Conservation (phyloP, 2,113 vertebrate species). For the Hippolais icterina region DNA sequence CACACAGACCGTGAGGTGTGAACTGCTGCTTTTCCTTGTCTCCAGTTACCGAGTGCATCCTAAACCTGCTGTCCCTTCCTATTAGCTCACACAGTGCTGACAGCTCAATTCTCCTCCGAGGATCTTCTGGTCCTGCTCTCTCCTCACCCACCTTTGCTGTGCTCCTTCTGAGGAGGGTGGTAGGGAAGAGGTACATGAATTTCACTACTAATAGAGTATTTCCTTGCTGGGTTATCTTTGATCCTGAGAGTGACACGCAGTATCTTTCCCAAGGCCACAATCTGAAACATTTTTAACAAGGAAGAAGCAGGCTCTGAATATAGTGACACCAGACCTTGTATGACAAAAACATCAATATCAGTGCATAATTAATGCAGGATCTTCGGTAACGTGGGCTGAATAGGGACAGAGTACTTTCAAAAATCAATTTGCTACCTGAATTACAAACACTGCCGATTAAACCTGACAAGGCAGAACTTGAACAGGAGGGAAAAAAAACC, state of each 20-base stretch:
- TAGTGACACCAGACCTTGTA: constrained; percentile 75
- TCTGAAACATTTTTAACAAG: constrained; percentile 72
- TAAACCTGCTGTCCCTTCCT: constrained; percentile 1
- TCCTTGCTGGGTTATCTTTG: constrained; percentile 45
- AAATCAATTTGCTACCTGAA: constrained; percentile 80
- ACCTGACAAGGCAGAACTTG: constrained; percentile 67
- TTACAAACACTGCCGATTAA: constrained; percentile 70
- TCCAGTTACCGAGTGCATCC: neutral
- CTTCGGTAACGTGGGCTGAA: constrained; percentile 64
- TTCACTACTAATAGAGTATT: constrained; percentile 53
- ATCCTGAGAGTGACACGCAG: constrained; percentile 37
- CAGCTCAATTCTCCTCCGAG: constrained; percentile 33
- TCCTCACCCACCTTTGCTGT: neutral
- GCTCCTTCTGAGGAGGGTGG: neutral
- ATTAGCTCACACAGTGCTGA: neutral
- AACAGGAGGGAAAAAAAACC: neutral
- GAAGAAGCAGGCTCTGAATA: constrained; percentile 70
- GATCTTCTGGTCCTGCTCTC: neutral
- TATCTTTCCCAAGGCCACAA: constrained; percentile 68
- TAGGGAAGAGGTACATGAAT: neutral
- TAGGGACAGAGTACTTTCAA: constrained; percentile 71
- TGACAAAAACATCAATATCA: constrained; percentile 75
- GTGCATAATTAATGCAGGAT: constrained; percentile 79
- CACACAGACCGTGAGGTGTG: constrained; percentile 6
- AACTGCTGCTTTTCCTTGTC: neutral